Conservation (phyloP, 2,888 invertebrate species). For the Pogonocherus hispidulus region DNA sequence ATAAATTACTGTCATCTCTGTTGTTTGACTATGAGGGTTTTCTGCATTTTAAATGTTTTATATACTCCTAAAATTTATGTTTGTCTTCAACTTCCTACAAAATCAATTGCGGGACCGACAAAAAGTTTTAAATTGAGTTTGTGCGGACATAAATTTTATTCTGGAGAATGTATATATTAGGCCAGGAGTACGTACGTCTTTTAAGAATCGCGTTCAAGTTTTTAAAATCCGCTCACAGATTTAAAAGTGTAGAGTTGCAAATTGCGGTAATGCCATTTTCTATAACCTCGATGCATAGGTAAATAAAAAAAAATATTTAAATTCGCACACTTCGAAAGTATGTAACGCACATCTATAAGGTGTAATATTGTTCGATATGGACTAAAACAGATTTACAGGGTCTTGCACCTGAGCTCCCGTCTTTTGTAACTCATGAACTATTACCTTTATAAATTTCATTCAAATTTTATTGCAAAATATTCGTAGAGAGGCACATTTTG, state of each 20-base stretch:
- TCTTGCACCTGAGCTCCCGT: too few species aligned
- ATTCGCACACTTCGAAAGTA: too few species aligned
- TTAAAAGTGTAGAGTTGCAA: not conserved
- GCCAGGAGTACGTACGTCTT: not conserved
- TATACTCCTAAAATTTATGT: not conserved
- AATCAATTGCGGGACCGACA: constrained; percentile 1
- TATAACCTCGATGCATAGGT: not conserved
- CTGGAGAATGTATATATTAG: constrained; percentile 9
- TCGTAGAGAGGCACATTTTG: too few species aligned
- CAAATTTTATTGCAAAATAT: too few species aligned
- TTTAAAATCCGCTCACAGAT: not conserved
- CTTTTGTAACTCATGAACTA: too few species aligned
- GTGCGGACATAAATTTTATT: constrained; percentile 1
- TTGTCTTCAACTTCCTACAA: not conserved
- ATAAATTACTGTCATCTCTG: constrained; percentile 1
- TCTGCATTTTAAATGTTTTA: constrained; percentile 6
- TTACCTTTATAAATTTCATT: too few species aligned
- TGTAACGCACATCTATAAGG: too few species aligned
- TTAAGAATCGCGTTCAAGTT: not conserved
- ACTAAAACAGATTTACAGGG: too few species aligned
- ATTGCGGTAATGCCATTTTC: not conserved
- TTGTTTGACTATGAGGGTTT: not conserved
- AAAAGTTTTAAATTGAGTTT: constrained; percentile 17
- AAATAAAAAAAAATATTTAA: too few species aligned
- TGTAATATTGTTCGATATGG: too few species aligned